Evolutionary conservation across 2,888 invertebrate species (phyloP), one percentile per base, ranked within the genome.

Genomic region (Tribolium freemani): DNA sequence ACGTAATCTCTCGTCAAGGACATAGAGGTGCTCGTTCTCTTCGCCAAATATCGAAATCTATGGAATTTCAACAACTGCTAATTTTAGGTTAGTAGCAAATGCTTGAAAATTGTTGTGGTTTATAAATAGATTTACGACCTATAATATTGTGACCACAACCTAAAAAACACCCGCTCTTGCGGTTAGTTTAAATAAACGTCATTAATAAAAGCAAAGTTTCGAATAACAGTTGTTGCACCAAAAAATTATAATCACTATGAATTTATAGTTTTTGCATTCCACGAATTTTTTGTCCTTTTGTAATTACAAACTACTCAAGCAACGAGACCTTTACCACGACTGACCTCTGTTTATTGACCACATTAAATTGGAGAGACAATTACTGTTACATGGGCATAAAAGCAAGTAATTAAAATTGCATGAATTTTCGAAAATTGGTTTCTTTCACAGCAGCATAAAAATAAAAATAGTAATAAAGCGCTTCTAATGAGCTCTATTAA

Each of bases 1-100:
- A 56, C 45, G 54, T 78, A 79, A 80, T 75, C 76, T 72, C 67
- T 61, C 54, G 50, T 31, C 75, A 77, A 77, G 78, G 79, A 50
- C 75, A 60, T 0, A 26, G 60, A 50, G 51, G 50, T 48, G 54
- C 63, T 51, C 26, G 48, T 30, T 31, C 31, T 60, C 16, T 69
- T 44, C 31, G 45, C 64, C 21, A 45, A 51, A 51, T 16, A 31
- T 58, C 5, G 20, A 58, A 26, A 13, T 13, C 50, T 10, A 0
- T 0, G n/a, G 20, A 20, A 20, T 56, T 56, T 31, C 21, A 8
- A 57, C 56, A 16, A 26, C 38, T 53, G 26, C 53, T 21, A 21
- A 53, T 26, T 53, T 38, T 48, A 48, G 13, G 54, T 54, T 10
- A 54, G 10, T 26, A 26, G 26, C 5, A 26, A 26, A 26, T 5